These are phyloP conservation scores for Bombus cullumanus DNA, from an alignment of 1,140 invertebrate species.

Conservation along the genomic window DNA sequence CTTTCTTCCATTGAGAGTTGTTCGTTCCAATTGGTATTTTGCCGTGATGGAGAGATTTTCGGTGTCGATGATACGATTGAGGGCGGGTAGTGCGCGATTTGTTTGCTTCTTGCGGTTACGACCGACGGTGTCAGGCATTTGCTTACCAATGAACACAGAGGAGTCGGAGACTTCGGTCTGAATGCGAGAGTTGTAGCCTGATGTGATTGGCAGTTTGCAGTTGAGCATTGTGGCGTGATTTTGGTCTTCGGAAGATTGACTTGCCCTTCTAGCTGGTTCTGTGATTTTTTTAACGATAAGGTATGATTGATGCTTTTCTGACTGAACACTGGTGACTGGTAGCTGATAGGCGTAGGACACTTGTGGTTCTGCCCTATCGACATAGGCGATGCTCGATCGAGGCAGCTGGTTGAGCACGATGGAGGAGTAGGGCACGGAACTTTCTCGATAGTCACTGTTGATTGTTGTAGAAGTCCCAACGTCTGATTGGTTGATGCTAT, in stretches of 20 bases:
- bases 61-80: conserved; percentile 62
- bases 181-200: conserved; percentile 48
- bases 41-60: conserved; percentile 55
- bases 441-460: conserved; percentile 60
- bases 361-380: conserved; percentile 61
- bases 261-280: conserved; percentile 54
- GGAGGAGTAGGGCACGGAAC: conserved; percentile 54
- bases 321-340: conserved; percentile 48
- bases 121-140: conserved; percentile 33
- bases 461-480: conserved; percentile 35
- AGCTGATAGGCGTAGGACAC: conserved; percentile 62
- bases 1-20: conserved; percentile 59
- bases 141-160: conserved; percentile 52
- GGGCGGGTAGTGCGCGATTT: conserved; percentile 61
- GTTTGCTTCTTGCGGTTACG: conserved; percentile 60
- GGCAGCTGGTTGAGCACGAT: conserved; percentile 66
- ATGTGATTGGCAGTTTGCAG: conserved; percentile 62
- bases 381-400: conserved; percentile 63
- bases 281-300: conserved; percentile 76
- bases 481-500: conserved; percentile 54
- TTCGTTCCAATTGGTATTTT: conserved; percentile 59
- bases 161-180: conserved; percentile 56
- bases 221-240: conserved; percentile 55
- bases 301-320: conserved; percentile 72
- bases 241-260: conserved; percentile 54